Base-by-base conservation (phyloP, 1,140 invertebrate genomes). In the Ericerus pela region DNA sequence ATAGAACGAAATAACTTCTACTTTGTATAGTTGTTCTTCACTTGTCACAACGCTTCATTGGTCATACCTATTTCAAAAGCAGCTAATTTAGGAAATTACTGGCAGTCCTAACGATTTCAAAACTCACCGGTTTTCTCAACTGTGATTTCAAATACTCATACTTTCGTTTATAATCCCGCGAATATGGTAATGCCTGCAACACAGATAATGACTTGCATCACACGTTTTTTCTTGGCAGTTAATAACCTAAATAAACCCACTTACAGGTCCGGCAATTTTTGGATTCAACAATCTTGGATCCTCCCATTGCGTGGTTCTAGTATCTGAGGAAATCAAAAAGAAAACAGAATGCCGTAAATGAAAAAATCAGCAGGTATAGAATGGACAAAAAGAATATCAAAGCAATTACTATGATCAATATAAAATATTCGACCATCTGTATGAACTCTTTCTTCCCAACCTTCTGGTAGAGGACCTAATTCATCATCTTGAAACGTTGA, bases 111-210 rank as follows among this genome's bases (percentile, higher is more conserved):
- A 41, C 16, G 41, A 16, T 27, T 20, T 10, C 4, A 24, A n/a
- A 60, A 78, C 81, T 81, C 78, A 94, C 89, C 58, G 92, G 92
- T 76, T 95, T 94, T 68, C 88, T 86, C 59, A 98, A 75, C 67
- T 95, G 92, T 55, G 82, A 85, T 71, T 96, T 94, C 69, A 97
- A 84, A 72, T 93, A 96, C 72, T 97, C 93, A 73, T 97, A 97
- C 76, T 99, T 99, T 65, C 92, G 80, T 70, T 98, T 97, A 72
- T 97, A 99, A 74, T 98, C 94, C 68, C 94, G 79, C 22, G 92
- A 96, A 74, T 97, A 97, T 31, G 91, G 92, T 67, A 97, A 88
- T 61, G 92, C 91, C 78, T 81, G 63, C 38, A 73, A 69, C 57
- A 59, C 53, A 55, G 27, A 59, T 53, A 47, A 61, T 55, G 58